Conservation (phyloP, 2,797 vertebrate species). For the Brachyrhaphis roseni region DNA sequence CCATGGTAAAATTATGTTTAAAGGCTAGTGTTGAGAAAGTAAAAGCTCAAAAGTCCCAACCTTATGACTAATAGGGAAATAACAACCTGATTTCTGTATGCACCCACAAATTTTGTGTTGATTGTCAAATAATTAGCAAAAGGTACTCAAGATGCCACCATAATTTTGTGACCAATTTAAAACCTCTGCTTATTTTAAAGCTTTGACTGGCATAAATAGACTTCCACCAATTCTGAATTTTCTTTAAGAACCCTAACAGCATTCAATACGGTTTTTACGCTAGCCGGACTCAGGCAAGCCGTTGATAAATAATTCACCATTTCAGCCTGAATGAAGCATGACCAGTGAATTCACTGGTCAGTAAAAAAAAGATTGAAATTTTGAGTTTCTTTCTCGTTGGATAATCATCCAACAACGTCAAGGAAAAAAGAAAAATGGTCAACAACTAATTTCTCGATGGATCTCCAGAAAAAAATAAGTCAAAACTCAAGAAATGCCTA, state of each 20-base stretch:
- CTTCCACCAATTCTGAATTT: neutral
- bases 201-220: too few species aligned
- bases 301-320: neutral
- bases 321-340: neutral
- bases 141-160: neutral
- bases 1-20: too few species aligned
- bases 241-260: neutral
- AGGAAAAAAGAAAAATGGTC: neutral
- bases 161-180: neutral
- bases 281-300: neutral
- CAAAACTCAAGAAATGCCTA: constrained; percentile 12
- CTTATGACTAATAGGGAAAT: too few species aligned
- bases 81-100: too few species aligned
- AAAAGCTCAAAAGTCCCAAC: too few species aligned
- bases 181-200: too few species aligned
- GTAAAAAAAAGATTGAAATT: neutral
- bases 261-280: neutral
- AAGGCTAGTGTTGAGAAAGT: too few species aligned
- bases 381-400: neutral
- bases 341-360: neutral
- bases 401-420: neutral
- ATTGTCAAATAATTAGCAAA: constrained; percentile 7
- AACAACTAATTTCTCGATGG: neutral
- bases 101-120: neutral
- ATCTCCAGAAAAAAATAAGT: neutral